Evolutionary conservation across 1,140 invertebrate species (phyloP), one percentile per base, ranked within the genome.

Genomic region (Calephelis nemesis): DNA sequence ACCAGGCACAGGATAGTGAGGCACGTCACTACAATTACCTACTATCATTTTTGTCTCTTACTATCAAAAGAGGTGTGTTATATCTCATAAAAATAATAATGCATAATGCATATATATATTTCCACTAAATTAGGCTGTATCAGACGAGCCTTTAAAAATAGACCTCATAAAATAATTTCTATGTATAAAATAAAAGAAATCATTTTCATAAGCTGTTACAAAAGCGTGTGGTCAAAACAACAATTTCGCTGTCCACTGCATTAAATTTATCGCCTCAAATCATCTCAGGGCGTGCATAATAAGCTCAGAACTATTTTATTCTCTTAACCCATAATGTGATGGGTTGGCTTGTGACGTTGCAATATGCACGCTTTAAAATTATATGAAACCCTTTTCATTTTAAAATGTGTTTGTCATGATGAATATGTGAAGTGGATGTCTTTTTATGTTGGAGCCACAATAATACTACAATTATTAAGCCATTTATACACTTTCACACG

Each of bases 221-320:
- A 76, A 78, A 77, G 75, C 74, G 80, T 81, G 83, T 81, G 81
- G 82, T 84, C 86, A 90, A 85, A 88, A 87, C 84, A 87, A 87
- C 87, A 91, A 91, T 91, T 89, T 91, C 78, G 87, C 80, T 89
- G 87, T 91, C 88, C 83, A 86, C 79, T 81, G 80, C 77, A 88
- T 84, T 84, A 82, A 87, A 91, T 91, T 91, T 91, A 91, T 89
- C 79, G 82, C 79, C 66, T 71, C 84, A 83, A 84, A 86, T 87
- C 85, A 84, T 89, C 82, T 83, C 71, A 82, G 85, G 88, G 88
- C 87, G 87, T 91, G 82, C 85, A 87, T 88, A 83, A 88, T 85
- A 76, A 75, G 79, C 74, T 71, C 74, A 81, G 74, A 82, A 84
- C 82, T 83, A 87, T 85, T 85, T 71, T 69, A 67, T 70, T 69